Evolutionary conservation across 2,888 invertebrate genomes (phyloP).

Genomic region (Noctua janthe): DNA sequence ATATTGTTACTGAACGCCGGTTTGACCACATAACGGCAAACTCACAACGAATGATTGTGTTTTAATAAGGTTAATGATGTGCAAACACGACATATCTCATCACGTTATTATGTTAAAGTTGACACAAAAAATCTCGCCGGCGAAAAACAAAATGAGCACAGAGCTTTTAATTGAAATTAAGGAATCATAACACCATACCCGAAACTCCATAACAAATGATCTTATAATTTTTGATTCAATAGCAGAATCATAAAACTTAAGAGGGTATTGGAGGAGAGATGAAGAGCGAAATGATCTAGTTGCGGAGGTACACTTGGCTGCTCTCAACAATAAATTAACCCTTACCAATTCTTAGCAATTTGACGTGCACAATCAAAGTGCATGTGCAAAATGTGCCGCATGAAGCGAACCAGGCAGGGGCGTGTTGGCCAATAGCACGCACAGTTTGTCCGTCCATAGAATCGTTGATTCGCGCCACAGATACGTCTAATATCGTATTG

Average conservation of each 20-base stretch:
- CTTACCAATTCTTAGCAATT: constrained; percentile 63
- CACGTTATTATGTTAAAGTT: constrained; percentile 64
- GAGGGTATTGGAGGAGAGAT: constrained; percentile 39
- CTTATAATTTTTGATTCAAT: constrained; percentile 33
- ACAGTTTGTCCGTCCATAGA: constrained; percentile 80
- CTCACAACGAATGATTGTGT: constrained; percentile 77
- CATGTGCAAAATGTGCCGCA: constrained; percentile 67
- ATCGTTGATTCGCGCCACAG: constrained; percentile 89
- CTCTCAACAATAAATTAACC: constrained; percentile 59
- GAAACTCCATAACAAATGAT: constrained; percentile 45
- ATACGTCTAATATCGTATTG: constrained; percentile 91
- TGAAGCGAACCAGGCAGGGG: constrained; percentile 62
- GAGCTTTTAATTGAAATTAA: constrained; percentile 62
- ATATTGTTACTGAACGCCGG: constrained; percentile 77
- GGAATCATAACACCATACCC: constrained; percentile 49
- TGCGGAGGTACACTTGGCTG: constrained; percentile 22
- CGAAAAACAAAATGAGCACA: constrained; percentile 62
- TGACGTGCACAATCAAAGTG: constrained; percentile 66
- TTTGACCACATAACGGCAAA: constrained; percentile 84
- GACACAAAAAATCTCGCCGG: constrained; percentile 65
- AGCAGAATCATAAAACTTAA: constrained; percentile 18
- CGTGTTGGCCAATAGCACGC: constrained; percentile 74
- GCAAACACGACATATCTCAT: constrained; percentile 74
- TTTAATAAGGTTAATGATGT: constrained; percentile 84
- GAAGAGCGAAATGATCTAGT: constrained; percentile 57